Evolutionary conservation across 2,888 invertebrate genomes (phyloP), one percentile per base, ranked within the genome.

Genomic region (Mythimna impura): DNA sequence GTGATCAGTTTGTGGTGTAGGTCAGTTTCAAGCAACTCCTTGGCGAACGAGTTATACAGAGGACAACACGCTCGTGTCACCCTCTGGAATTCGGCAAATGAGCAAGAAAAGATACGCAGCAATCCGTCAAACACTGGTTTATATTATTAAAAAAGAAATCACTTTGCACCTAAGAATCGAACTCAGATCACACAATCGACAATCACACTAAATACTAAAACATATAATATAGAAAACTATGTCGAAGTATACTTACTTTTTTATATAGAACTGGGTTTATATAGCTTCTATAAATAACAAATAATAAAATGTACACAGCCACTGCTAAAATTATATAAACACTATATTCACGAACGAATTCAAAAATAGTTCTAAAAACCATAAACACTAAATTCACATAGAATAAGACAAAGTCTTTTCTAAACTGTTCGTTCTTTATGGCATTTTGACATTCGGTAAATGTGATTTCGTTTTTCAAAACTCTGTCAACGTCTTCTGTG

Each of bases 191-290:
- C n/a, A 54, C n/a, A 20, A 4, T 17, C 7, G n/a, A 12, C 20
- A 43, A 10, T n/a, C 3, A 30, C 14, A 9, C 4, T 6, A 50
- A 14, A 3, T 65, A 50, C 12, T 20, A 10, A 0, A 25, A 30
- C 3, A 30, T 3, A 30, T 30, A 70, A 43, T 9, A 57, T 10
- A 71, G 6, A 70, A 4, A 64, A 61, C 7, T 47, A 30, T 14
- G 0, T 1, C 10, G 3, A 50, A 61, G 12, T 2, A 43, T 47
- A 79, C 93, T 92, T 62, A 95, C 95, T 91, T 91, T 94, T 50
- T 86, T 86, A 81, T 92, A 93, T 6, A 91, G 47, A 9, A 92
- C 77, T 0, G 94, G 95, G 64, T 80, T 90, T 80, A 88, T 89
- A 82, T 89, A 95, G 61, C 91, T 89, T 58, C 89, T 94, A 72